Percentiles rank a stretch among this genome's conserved stretches.
Conservation (phyloP, 2,797 vertebrate genomes). For the Falco concolor region DNA sequence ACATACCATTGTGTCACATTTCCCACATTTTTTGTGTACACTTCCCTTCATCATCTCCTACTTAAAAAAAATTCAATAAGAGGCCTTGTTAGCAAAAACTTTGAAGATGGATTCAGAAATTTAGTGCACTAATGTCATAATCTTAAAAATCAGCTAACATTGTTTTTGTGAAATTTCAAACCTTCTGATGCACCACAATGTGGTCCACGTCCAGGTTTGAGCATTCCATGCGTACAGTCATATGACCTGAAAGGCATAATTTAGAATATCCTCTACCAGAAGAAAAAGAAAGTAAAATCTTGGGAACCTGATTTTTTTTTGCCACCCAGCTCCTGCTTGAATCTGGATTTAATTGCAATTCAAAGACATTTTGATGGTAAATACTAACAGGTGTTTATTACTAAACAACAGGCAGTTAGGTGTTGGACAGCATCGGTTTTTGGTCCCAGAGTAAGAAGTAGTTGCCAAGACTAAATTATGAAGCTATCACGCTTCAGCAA, state of each 20-base stretch:
- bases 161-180: neutral
- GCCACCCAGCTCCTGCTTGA: neutral
- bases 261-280: neutral
- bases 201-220: neutral
- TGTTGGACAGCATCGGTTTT: neutral
- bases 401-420: neutral
- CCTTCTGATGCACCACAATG: neutral
- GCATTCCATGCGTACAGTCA: neutral
- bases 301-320: neutral
- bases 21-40: neutral
- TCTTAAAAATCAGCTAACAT: neutral
- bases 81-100: neutral
- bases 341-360: neutral
- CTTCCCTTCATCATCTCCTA: neutral
- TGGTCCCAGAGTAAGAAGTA: neutral
- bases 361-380: neutral
- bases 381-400: neutral
- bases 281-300: neutral
- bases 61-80: neutral
- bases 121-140: neutral
- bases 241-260: neutral
- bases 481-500: neutral
- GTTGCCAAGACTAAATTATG: neutral
- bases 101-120: neutral
- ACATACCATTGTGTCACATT: neutral